phyloP scores from a whole-genome alignment of 2,113 vertebrate genomes.

The Callospermophilus lateralis region DNA sequence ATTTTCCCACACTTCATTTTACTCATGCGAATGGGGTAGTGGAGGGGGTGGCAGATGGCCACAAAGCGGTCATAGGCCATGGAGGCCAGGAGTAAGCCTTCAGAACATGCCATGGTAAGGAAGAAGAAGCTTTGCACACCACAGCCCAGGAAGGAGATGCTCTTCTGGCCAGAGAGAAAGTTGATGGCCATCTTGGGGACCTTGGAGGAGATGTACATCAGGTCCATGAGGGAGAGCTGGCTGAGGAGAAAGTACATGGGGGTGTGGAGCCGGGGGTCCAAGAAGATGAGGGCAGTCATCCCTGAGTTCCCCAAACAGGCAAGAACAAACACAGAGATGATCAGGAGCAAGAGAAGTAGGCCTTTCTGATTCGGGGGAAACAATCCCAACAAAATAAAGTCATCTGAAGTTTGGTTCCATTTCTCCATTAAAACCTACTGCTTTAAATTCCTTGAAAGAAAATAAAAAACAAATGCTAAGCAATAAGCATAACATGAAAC shows the following conservation, averaged over 20 bases:
- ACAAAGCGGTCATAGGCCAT: constrained; percentile 68
- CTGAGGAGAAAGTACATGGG: constrained; percentile 48
- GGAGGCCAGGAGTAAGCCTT: constrained; percentile 58
- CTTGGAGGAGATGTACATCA: not conserved
- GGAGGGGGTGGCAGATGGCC: constrained; percentile 28
- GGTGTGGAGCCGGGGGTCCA: not conserved
- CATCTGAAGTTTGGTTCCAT: constrained; percentile 59
- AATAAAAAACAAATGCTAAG: not conserved
- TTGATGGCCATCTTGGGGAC: constrained; percentile 50
- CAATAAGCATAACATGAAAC: too few species aligned
- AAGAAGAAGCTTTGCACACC: constrained; percentile 52
- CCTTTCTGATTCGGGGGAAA: not conserved
- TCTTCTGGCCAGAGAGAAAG: constrained; percentile 23
- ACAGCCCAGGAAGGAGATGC: constrained; percentile 54
- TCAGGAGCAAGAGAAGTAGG: not conserved
- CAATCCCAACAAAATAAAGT: constrained; percentile 57
- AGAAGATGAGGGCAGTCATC: constrained; percentile 30
- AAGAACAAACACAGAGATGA: not conserved
- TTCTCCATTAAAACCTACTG: constrained; percentile 6
- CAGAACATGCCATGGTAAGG: constrained; percentile 14
- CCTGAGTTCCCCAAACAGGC: constrained; percentile 20
- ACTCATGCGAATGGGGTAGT: not conserved
- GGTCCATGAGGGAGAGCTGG: constrained; percentile 63
- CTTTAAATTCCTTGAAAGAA: not conserved
- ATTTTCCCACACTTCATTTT: not conserved